Evolutionary conservation across 2,113 vertebrate species (phyloP), one percentile per base, ranked within the genome.

Genomic region (Burhinus bistriatus): DNA sequence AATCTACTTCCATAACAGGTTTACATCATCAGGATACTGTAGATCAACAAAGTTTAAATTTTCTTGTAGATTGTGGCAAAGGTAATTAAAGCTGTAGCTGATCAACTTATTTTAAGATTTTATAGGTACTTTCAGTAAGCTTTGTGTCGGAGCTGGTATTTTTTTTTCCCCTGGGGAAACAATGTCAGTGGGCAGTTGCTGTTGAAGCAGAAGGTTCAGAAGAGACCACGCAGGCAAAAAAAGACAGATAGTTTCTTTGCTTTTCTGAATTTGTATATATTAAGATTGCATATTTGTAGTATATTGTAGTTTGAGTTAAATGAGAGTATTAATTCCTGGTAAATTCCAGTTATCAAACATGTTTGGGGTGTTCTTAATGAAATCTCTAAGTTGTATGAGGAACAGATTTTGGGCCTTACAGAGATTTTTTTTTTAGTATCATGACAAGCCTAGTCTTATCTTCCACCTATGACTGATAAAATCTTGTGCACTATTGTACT

Each of bases 161-260:
- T 84, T 10, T 59, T 85, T 93, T 36, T 44, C 36, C 23, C 23
- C 13, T 38, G n/a, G 40, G 27, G 47, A 72, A 89, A 65, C 2
- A 73, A 57, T 17, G 9, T 49, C 57, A 68, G 6, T 1, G 9
- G 42, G 47, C n/a, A 57, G n/a, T 29, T 78, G 15, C 30, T 70
- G 12, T 61, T 87, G 66, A 85, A 89, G 26, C 12, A 45, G 42
- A 42, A 87, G 9, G 21, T 86, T 86, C 42, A 34, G 26, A 47
- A 70, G 12, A 40, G 5, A 86, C 10, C 5, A 49, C 0, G 1
- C 2, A 86, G 26, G 15, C 1, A 30, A 70, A 52, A 66, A 69
- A 89, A 69, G 34, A 21, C 0, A 3, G 3, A 25, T 42, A 3
- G 12, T 19, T 72, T 59, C 0, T 52, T 62, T 65, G 10, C 5